Conservation (phyloP, 37 sponge, comb jelly and placozoan species). For the Aplysina aerophoba region DNA sequence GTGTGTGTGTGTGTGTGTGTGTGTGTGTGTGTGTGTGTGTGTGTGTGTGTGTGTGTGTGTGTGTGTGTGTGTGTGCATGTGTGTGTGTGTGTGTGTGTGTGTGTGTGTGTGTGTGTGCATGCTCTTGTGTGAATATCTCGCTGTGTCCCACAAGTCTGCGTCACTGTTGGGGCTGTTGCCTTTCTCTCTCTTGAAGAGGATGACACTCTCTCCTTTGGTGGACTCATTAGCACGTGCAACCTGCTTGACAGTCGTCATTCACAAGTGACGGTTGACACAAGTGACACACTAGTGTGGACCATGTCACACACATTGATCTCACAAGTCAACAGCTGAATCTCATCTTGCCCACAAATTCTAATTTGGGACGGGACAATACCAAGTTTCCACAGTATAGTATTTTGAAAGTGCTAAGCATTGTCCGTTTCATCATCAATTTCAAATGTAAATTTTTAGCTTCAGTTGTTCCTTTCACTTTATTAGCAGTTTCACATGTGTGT, state of each 20-base stretch:
- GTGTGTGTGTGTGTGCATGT: conserved; percentile 31
- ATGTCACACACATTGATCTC: conserved; percentile 56
- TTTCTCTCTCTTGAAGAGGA: conserved; percentile 31
- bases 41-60: conserved; percentile 41
- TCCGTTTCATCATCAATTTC: too few relatives aligned
- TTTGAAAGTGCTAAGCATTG: too few relatives aligned
- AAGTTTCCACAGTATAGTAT: too few relatives aligned
- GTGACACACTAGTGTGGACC: conserved; percentile 72
- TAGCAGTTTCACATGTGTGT: too few relatives aligned
- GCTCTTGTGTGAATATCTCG: conserved; percentile 28
- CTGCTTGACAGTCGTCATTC: conserved; percentile 22
- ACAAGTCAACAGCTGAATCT: background rate
- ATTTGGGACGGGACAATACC: too few relatives aligned
- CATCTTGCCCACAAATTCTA: too few relatives aligned
- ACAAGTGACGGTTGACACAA: conserved; percentile 63
- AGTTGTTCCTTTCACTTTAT: too few relatives aligned
- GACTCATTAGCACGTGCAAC: conserved; percentile 82
- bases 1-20: conserved; percentile 49
- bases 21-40: conserved; percentile 44
- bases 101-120: conserved; percentile 46
- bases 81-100: conserved; percentile 44
- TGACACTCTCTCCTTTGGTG: conserved; percentile 64
- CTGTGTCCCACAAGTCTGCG: conserved; percentile 41
- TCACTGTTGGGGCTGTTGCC: conserved; percentile 12
- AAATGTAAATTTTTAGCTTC: too few relatives aligned